phyloP scores from a whole-genome alignment of 2,888 invertebrate genomes.

The Halictus ligatus region DNA sequence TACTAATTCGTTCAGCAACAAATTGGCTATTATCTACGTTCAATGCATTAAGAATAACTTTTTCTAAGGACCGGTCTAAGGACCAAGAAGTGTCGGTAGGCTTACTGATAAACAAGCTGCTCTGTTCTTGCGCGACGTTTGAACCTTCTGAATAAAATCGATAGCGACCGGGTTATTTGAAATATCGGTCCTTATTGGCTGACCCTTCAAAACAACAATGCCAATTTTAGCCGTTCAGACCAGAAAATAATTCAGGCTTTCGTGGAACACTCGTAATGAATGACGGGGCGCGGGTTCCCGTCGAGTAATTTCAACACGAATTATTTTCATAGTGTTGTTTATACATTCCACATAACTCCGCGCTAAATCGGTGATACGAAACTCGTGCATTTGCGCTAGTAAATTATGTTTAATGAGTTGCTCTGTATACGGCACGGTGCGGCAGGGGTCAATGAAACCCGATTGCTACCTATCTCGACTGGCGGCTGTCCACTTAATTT shows the following conservation, averaged over 20 bases:
- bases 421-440: background rate
- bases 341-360: background rate
- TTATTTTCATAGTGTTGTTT: background rate
- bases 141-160: background rate
- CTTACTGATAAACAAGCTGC: too few relatives aligned
- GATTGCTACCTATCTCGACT: background rate
- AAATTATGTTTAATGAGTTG: background rate
- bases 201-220: background rate
- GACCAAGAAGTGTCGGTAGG: too few relatives aligned
- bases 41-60: too few relatives aligned
- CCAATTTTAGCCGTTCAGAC: background rate
- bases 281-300: background rate
- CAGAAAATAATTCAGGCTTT: background rate
- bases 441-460: background rate
- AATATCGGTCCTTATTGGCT: background rate
- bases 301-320: background rate
- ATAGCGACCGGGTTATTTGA: background rate
- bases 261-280: background rate
- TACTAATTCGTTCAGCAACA: too few relatives aligned
- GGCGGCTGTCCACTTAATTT: background rate
- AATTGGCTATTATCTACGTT: too few relatives aligned
- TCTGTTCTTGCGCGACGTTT: too few relatives aligned
- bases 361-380: background rate
- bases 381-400: background rate
- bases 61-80: too few relatives aligned